Conservation (phyloP, 2,888 invertebrate species). For the Neoaliturus tenellus region DNA sequence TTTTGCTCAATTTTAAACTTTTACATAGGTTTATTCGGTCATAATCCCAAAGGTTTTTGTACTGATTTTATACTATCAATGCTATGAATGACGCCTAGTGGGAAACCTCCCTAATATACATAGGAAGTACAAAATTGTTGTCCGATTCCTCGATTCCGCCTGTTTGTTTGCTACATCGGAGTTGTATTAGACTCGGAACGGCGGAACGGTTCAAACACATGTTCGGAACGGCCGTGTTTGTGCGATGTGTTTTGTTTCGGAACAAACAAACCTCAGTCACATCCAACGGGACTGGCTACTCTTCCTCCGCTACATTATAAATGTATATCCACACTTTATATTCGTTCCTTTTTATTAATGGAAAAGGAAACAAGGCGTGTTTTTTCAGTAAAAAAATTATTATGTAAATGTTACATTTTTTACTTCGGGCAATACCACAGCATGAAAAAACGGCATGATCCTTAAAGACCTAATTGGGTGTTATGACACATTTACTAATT, state of each 20-base stretch:
- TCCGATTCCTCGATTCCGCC: not conserved
- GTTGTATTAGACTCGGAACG: constrained; percentile 18
- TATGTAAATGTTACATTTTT: too few species aligned
- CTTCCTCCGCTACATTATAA: not conserved
- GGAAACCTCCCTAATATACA: not conserved
- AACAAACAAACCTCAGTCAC: constrained; percentile 40
- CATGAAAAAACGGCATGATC: too few species aligned
- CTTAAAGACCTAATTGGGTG: too few species aligned
- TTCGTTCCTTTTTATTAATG: not conserved
- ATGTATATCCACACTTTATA: not conserved
- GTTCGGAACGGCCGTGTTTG: constrained; percentile 10
- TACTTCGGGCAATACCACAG: too few species aligned
- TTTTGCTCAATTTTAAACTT: too few species aligned
- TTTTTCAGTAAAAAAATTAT: too few species aligned
- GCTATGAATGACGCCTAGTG: too few species aligned
- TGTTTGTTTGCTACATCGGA: constrained; percentile 14
- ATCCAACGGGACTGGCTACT: not conserved
- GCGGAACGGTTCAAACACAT: constrained; percentile 29
- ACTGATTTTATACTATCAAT: too few species aligned
- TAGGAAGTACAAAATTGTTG: not conserved
- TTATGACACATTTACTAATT: too few species aligned
- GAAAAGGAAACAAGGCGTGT: too few species aligned
- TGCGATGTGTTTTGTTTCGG: not conserved
- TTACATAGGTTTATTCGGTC: too few species aligned
- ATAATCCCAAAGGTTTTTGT: too few species aligned